These are phyloP conservation scores for Linnaemya tessellans DNA, from an alignment of 2,888 invertebrate species.

Conservation along the genomic window DNA sequence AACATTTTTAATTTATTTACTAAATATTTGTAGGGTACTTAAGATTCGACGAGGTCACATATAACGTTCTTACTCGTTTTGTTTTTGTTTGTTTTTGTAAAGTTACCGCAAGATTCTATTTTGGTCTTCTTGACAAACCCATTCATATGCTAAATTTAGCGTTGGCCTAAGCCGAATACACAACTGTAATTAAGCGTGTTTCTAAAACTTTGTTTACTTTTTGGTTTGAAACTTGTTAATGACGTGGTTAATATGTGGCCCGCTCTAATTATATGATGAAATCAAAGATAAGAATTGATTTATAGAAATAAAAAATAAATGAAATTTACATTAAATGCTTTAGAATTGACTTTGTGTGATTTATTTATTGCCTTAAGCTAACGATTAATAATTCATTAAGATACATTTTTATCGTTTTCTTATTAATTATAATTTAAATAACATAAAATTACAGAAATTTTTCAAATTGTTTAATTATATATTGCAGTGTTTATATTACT, in stretches of 20 bases:
- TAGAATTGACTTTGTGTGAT: conserved; percentile 22
- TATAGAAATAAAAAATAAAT: not conserved
- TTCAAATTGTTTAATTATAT: not conserved
- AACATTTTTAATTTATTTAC: no score
- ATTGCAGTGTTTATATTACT: no score
- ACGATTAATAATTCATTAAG: conserved; percentile 25
- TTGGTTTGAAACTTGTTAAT: conserved; percentile 11
- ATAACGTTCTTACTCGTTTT: no score
- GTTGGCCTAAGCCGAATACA: not conserved
- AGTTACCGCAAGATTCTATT: not conserved
- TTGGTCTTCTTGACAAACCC: not conserved
- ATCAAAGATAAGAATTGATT: not conserved
- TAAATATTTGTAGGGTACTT: no score
- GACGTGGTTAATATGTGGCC: not conserved
- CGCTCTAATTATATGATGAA: not conserved
- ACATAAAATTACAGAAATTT: conserved; percentile 1
- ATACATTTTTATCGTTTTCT: not conserved
- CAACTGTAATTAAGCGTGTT: not conserved
- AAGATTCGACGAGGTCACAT: no score
- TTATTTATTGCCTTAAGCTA: conserved; percentile 24
- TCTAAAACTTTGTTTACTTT: not conserved
- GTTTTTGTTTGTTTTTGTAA: no score
- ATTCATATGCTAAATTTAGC: not conserved
- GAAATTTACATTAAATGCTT: not conserved
- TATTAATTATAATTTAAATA: not conserved